Conservation (phyloP, 2,797 vertebrate species). For the Schizopygopsis malacanthus region DNA sequence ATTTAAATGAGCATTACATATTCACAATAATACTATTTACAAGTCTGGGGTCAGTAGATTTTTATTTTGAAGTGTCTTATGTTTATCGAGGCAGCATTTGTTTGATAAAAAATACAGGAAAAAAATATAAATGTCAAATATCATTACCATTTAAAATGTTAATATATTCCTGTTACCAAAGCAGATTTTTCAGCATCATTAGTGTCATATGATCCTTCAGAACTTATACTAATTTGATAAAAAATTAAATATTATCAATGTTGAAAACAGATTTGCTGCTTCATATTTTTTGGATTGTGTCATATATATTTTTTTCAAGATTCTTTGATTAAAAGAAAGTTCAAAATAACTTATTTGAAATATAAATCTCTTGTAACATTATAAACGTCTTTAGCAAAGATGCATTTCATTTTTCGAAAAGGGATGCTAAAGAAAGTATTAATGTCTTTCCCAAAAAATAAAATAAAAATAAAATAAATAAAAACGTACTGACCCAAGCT, state of each 20-base stretch:
- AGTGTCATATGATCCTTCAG: neutral
- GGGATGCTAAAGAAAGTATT: neutral
- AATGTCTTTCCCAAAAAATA: too few species aligned
- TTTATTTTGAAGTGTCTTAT: neutral
- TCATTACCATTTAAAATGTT: neutral
- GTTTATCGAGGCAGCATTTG: neutral
- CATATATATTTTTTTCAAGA: neutral
- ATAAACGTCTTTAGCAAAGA: neutral
- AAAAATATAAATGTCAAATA: neutral
- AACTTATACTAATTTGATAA: neutral
- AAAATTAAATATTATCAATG: neutral
- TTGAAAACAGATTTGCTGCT: neutral
- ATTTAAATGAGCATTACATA: neutral
- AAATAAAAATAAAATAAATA: neutral
- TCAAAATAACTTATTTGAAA: neutral
- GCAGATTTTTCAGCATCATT: neutral
- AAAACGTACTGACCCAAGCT: neutral
- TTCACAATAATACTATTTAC: neutral
- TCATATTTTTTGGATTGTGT: too few species aligned
- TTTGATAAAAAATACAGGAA: neutral
- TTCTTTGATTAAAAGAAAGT: neutral
- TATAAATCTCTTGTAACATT: neutral
- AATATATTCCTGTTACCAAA: too few species aligned
- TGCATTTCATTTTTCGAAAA: too few species aligned
- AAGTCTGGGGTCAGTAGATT: neutral